These are phyloP conservation scores for Aldrovandia affinis DNA, from an alignment of 2,797 vertebrate species.

Conservation along the genomic window DNA sequence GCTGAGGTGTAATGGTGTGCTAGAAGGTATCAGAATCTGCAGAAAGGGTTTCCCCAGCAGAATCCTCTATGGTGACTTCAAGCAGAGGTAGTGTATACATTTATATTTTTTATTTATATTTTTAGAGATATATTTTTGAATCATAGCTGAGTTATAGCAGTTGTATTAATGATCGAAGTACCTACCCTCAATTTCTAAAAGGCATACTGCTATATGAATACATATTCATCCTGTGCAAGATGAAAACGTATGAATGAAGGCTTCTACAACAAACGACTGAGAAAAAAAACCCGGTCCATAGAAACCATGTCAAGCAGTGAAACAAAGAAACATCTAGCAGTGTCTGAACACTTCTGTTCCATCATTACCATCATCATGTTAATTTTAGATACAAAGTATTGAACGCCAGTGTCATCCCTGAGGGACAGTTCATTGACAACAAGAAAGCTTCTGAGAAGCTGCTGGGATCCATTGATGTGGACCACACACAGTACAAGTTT, in stretches of 20 bases:
- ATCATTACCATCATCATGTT: neutral
- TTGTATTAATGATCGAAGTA: too few relatives aligned
- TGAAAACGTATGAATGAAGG: too few relatives aligned
- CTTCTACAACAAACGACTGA: neutral
- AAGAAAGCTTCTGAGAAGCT: constrained; percentile 91
- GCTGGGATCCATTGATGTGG: constrained; percentile 81
- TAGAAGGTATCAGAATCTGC: constrained; percentile 89
- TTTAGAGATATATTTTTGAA: too few relatives aligned
- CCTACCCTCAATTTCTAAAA: too few relatives aligned
- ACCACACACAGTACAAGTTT: constrained; percentile 86
- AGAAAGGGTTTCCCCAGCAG: constrained; percentile 89
- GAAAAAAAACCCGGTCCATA: neutral
- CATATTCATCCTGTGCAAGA: too few relatives aligned
- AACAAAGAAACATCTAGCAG: neutral
- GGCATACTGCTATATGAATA: too few relatives aligned
- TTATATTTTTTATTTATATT: too few relatives aligned
- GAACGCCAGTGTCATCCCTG: constrained; percentile 85
- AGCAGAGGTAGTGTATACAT: constrained; percentile 65
- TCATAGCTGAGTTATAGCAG: too few relatives aligned
- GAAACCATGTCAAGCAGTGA: neutral
- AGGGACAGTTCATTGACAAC: constrained; percentile 87
- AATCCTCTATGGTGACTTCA: constrained; percentile 87
- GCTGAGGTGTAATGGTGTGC: constrained; percentile 84
- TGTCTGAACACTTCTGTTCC: neutral
- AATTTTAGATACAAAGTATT: constrained; percentile 80